Base-by-base conservation (phyloP, 2,888 invertebrate species). In the Orchestes rusci region DNA sequence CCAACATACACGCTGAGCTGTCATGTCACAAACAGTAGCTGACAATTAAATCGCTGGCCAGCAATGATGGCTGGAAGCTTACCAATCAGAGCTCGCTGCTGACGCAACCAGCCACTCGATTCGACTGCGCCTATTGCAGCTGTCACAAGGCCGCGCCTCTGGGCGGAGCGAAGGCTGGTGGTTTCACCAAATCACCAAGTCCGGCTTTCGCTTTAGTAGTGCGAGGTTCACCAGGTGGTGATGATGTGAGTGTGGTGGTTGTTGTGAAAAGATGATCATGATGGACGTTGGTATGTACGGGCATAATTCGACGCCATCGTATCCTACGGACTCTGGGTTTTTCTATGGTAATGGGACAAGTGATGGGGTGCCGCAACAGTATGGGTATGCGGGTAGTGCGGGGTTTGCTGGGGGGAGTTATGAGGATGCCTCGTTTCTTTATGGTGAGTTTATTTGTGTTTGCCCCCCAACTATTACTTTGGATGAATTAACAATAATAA, bases 211-310 rank as follows among this genome's bases (percentile, higher is more conserved):
- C 35, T 39, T 48, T 36, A 48, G 48, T 48, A 39, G 48, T 40
- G 43, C 48, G 43, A 44, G 39, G 43, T 39, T 16, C 33, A 42
- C 29, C 29, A 47, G 47, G 39, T 42, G 34, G 19, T n/a, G n/a
- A n/a, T n/a, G n/a, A n/a, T n/a, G n/a, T n/a, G n/a, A n/a, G n/a
- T n/a, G n/a, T n/a, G n/a, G n/a, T n/a, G n/a, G n/a, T n/a, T n/a
- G n/a, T 33, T 16, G 33, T 33, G 5, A 17, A 53, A 66, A 58
- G 61, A 82, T 82, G 82, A 82, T 82, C 80, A 83, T 79, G 77
- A 84, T 84, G 84, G 83, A 84, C 76, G 75, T 84, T 75, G 80
- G 82, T 65, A 83, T 82, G 82, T 83, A 82, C 74, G 76, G 76
- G 65, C 77, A 77, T 67, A 75, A 73, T 53, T 59, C 59, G 53